A percentile compares a stretch with the other conserved stretches of the same genome.
Conservation (phyloP, 2,113 vertebrate genomes). For the Lynx canadensis region DNA sequence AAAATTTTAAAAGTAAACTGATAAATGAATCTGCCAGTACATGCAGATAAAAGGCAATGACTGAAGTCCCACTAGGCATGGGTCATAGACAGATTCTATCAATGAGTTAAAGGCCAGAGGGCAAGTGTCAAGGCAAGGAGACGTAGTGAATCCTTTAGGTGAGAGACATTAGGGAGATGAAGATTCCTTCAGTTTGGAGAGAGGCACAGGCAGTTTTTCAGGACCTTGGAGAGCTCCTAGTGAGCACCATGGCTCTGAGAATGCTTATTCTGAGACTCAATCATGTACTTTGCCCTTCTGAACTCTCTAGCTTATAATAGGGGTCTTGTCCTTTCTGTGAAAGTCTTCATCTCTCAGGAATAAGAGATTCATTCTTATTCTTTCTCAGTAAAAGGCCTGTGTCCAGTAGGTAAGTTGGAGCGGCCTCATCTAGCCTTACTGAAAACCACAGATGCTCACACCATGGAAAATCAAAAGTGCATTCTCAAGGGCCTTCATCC, state of each 20-base stretch:
- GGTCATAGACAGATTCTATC: neutral
- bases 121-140: neutral
- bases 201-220: slow-evolving; percentile 3
- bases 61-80: neutral
- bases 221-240: slow-evolving; percentile 74
- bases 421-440: slow-evolving; percentile 5
- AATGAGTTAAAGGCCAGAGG: neutral
- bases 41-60: neutral
- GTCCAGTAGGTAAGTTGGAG: neutral
- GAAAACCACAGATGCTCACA: neutral
- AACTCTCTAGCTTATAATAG: neutral
- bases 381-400: neutral
- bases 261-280: neutral
- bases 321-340: neutral
- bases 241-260: neutral
- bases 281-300: neutral
- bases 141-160: neutral
- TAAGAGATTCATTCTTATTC: neutral
- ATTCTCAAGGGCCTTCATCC: neutral
- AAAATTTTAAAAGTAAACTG: slow-evolving; percentile 32
- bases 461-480: slow-evolving; percentile 31
- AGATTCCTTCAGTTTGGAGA: neutral
- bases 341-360: neutral
- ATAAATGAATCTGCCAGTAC: slow-evolving; percentile 35
- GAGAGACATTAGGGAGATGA: neutral